Evolutionary conservation across 2,113 vertebrate species (phyloP), one percentile per base, ranked within the genome.

Genomic region (Stigmatopora nigra): DNA sequence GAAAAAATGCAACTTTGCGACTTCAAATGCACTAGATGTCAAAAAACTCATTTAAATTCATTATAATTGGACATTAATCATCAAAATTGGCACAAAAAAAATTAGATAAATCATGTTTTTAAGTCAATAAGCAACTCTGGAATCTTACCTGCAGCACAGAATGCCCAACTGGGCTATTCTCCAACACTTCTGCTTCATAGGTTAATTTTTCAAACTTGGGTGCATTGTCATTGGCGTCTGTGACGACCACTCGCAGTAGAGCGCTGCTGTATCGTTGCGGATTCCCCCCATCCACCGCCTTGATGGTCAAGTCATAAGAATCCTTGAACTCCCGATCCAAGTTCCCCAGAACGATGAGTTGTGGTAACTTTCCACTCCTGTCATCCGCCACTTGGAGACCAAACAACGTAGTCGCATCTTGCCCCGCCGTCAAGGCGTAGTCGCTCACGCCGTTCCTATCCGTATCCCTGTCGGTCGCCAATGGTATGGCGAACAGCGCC

Each of bases 291-390:
- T 99, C 97, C 88, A 97, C 94, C 38, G 94, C 96, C 77, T 94
- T 96, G 86, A 99, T 97, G 73, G 92, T 98, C 75, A 99, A 92
- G 64, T 99, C 97, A 0, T 99, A 99, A 56, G 95, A 96, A 84
- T 99, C 97, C 87, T 94, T 93, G 75, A 93, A 89, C 81, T 99
- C 97, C 0, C 97, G 88, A 82, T 99, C 97, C 70, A 99, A 87
- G 81, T 91, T 94, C 65, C 95, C 97, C 84, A 97, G 93, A 70
- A 99, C 96, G 0, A 99, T 96, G 57, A 99, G 93, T 84, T 99
- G 97, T 0, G 97, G 97, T 77, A 95, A 89, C 84, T 96, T 98
- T 81, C 95, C 97, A 0, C 93, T 95, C 76, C 96, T 93, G 82
- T 98, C 96, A 71, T 99, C 96, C 0, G 95, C 95, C 67, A 99